These are phyloP conservation scores for Leptestheria dahalacensis DNA, from an alignment of 1,140 invertebrate genomes.

Conservation along the genomic window DNA sequence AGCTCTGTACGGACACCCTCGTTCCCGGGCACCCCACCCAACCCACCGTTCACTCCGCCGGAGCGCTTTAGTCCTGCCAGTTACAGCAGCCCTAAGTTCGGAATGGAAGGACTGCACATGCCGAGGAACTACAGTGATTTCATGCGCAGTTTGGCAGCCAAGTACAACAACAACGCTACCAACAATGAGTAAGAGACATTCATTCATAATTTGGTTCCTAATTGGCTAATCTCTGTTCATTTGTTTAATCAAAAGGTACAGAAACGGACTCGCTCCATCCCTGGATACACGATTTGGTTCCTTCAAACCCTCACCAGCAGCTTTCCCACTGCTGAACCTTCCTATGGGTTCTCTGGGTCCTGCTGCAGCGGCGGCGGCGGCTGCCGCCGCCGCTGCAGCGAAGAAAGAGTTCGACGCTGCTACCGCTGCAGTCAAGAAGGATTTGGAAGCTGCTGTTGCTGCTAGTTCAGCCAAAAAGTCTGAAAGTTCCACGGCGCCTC, in stretches of 20 bases:
- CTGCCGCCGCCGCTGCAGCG: too few species aligned
- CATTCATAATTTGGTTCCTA: too few species aligned
- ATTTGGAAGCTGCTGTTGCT: neutral
- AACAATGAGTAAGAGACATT: slow-evolving; percentile 67
- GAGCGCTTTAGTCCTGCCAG: slow-evolving; percentile 6
- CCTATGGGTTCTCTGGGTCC: neutral
- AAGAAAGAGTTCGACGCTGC: neutral
- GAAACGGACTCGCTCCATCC: neutral
- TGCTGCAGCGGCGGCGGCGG: neutral
- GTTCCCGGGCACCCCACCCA: slow-evolving; percentile 2
- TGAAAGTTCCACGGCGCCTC: neutral
- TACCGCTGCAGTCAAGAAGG: neutral
- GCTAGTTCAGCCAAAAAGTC: neutral
- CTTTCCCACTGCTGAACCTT: neutral
- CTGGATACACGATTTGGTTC: neutral
- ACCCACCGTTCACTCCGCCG: slow-evolving; percentile 9
- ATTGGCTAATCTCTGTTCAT: too few species aligned
- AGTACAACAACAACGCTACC: slow-evolving; percentile 61
- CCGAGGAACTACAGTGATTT: slow-evolving; percentile 78
- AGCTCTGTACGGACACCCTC: slow-evolving; percentile 5
- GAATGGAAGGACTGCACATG: slow-evolving; percentile 29
- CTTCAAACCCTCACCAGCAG: neutral
- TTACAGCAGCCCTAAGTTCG: neutral
- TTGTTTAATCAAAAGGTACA: neutral
- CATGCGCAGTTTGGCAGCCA: slow-evolving; percentile 77